Conservation (phyloP, 1,140 invertebrate genomes). For the Leptopilina boulardi region DNA sequence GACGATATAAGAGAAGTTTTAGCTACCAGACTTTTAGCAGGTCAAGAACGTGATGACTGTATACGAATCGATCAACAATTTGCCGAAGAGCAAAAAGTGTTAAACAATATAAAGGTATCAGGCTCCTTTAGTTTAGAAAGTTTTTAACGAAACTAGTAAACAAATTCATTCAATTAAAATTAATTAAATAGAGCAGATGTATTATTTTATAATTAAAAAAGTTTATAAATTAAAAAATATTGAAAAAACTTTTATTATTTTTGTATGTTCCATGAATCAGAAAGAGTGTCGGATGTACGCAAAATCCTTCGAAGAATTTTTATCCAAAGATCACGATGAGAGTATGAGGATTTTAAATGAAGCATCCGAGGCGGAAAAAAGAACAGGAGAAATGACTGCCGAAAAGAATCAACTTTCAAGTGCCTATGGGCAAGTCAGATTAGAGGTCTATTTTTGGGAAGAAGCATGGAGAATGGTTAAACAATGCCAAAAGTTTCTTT, state of each 20-base stretch:
- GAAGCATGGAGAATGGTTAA: slow-evolving; percentile 79
- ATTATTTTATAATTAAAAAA: neutral
- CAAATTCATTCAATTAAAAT: no score
- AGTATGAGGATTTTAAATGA: slow-evolving; percentile 78
- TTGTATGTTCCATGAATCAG: slow-evolving; percentile 34
- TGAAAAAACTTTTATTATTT: neutral
- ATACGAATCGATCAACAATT: slow-evolving; percentile 79
- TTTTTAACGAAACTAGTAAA: no score
- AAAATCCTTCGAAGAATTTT: slow-evolving; percentile 79
- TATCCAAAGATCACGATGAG: slow-evolving; percentile 79
- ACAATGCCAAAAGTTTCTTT: slow-evolving; percentile 81
- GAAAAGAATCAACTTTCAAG: slow-evolving; percentile 64
- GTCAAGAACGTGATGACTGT: slow-evolving; percentile 79
- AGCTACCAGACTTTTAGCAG: slow-evolving; percentile 76
- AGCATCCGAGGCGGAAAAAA: slow-evolving; percentile 74
- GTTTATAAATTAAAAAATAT: neutral
- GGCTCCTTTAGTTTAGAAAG: no score
- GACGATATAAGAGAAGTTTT: slow-evolving; percentile 77
- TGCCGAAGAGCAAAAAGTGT: slow-evolving; percentile 76
- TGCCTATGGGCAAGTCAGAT: slow-evolving; percentile 73
- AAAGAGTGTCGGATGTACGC: slow-evolving; percentile 75
- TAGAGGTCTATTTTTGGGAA: slow-evolving; percentile 79
- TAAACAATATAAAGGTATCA: slow-evolving; percentile 76
- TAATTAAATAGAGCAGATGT: no score
- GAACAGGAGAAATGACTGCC: slow-evolving; percentile 73